These are phyloP conservation scores for Penaeus chinensis DNA, from an alignment of 1,140 invertebrate genomes.

Conservation along the genomic window DNA sequence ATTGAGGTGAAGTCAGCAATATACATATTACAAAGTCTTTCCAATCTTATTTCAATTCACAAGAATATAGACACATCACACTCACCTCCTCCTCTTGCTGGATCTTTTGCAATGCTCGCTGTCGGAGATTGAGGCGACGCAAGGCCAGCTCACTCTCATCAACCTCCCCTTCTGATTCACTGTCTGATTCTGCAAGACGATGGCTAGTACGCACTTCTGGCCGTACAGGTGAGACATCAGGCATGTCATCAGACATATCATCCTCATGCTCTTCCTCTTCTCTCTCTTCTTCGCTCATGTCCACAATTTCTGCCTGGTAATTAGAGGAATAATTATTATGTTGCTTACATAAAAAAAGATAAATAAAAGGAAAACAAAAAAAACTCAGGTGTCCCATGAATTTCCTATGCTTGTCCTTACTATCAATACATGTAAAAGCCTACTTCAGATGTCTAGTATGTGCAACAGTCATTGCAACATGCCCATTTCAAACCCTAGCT, in stretches of 20 bases:
- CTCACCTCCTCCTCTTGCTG: constrained; percentile 73
- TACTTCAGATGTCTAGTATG: too few species aligned
- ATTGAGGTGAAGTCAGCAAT: neutral
- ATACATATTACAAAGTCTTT: neutral
- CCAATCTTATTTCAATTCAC: neutral
- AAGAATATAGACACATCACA: neutral
- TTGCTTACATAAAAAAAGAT: neutral
- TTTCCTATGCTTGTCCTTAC: too few species aligned
- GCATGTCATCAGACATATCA: constrained; percentile 65
- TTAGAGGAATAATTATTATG: neutral
- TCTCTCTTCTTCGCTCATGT: constrained; percentile 72
- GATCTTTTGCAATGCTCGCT: constrained; percentile 76
- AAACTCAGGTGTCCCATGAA: too few species aligned
- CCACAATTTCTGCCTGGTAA: constrained; percentile 80
- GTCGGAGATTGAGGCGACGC: constrained; percentile 78
- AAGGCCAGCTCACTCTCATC: constrained; percentile 87
- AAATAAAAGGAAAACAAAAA: neutral
- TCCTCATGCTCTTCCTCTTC: constrained; percentile 66
- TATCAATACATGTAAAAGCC: too few species aligned
- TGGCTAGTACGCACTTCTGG: constrained; percentile 51
- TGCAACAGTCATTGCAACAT: too few species aligned
- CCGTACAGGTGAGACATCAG: constrained; percentile 67
- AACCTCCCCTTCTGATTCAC: constrained; percentile 71
- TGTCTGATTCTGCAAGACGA: constrained; percentile 60
- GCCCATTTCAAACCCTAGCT: too few species aligned